A percentile compares a stretch with the other conserved stretches of the same genome.
These are phyloP conservation scores for Gallirallus australis DNA, from an alignment of 2,797 vertebrate genomes.

Conservation along the genomic window DNA sequence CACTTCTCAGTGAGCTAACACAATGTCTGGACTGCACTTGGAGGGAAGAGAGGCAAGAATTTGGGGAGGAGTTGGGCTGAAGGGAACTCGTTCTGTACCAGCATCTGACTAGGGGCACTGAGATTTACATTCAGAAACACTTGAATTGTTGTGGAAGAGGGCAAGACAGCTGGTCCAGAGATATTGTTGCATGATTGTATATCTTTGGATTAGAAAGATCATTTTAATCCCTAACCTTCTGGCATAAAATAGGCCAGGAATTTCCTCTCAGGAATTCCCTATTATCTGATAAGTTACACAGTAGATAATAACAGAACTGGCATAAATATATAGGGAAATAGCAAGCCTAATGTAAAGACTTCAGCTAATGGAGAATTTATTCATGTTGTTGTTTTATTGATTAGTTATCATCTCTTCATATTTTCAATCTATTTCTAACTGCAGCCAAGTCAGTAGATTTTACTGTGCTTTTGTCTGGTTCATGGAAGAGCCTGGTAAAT, in stretches of 20 bases:
- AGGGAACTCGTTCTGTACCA: background rate
- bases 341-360: background rate
- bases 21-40: background rate
- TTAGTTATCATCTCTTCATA: background rate
- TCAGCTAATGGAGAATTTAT: background rate
- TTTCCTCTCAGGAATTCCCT: background rate
- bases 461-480: background rate
- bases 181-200: background rate
- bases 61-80: background rate
- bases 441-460: background rate
- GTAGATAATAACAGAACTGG: background rate
- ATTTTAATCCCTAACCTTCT: slow-evolving; percentile 29
- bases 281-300: background rate
- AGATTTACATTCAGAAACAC: background rate
- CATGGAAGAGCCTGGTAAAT: background rate
- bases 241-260: background rate
- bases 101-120: background rate
- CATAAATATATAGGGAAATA: background rate
- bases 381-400: background rate
- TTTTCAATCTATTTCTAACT: background rate
- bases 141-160: background rate
- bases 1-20: background rate
- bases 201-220: slow-evolving; percentile 17
- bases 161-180: background rate
- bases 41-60: background rate